Base-by-base conservation (phyloP, 2,797 vertebrate genomes). In the Phyllotis vaccarum region DNA sequence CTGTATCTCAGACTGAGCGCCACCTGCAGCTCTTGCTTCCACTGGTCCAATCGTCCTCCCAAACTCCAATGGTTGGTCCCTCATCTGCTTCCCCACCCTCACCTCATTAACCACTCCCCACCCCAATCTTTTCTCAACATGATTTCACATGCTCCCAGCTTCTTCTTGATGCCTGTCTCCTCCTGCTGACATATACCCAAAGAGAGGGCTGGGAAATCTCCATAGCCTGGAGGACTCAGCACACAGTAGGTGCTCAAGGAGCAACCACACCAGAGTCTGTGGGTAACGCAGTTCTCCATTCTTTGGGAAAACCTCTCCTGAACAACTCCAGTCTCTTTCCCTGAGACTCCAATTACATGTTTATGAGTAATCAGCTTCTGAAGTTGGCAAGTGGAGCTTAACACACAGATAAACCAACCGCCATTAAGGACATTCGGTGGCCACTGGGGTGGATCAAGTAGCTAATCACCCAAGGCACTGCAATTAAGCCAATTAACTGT, bases 401-500 rank as follows among this genome's bases (percentile, higher is more conserved):
- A 98, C 98, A 97, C 98, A 98, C 97, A 98, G 98, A 98, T 98
- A 98, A 98, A 98, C 98, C 85, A 98, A 98, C 96, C 97, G 88
- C 97, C 98, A 98, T 98, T 98, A 98, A 98, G 97, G 98, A 98
- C 93, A 95, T 98, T 98, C 98, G 97, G 98, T 98, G 98, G 98
- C 98, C 98, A 98, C 98, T 98, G 98, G 98, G 98, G 98, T 98
- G 98, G 98, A 99, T 98, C 98, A 98, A 98, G 98, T 98, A 98
- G 98, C 98, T 99, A 99, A 99, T 98, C 98, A 97, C 98, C 98
- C 98, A 98, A 98, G 98, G 98, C 99, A 98, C 98, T 98, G 99
- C 98, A 99, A 99, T 99, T 99, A 99, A 98, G 98, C 98, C 98
- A 99, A 98, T 99, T 99, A 99, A 98, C 98, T 98, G 98, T 98